Evolutionary conservation across 2,797 vertebrate species (phyloP).

Genomic region (Peromyscus aztecus): DNA sequence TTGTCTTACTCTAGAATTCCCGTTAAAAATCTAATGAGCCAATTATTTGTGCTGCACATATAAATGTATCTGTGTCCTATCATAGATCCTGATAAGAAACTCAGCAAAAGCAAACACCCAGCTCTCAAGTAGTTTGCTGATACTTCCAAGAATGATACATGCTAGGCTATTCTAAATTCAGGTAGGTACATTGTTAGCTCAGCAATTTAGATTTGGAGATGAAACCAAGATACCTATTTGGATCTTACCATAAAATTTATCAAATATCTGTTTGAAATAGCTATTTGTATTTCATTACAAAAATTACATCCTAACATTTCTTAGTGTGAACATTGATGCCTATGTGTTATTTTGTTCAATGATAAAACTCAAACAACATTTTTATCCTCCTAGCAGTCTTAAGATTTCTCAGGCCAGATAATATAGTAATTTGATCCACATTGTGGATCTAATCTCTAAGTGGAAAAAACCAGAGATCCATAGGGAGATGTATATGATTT

Average conservation of each 20-base stretch:
- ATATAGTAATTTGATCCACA: not conserved
- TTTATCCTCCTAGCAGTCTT: not conserved
- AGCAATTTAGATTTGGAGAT: constrained; percentile 2
- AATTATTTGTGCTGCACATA: not conserved
- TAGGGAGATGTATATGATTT: rapidly evolving
- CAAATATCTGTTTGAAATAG: not conserved
- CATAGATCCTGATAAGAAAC: not conserved
- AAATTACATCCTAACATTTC: constrained; percentile 10
- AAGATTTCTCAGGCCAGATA: not conserved
- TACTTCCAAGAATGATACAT: not conserved
- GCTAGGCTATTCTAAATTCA: not conserved
- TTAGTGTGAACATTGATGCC: not conserved
- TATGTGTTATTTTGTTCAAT: not conserved
- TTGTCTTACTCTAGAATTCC: not conserved
- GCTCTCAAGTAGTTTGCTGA: not conserved
- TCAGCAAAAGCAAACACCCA: not conserved
- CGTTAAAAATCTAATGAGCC: not conserved
- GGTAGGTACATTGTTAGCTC: constrained; percentile 4
- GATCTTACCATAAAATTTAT: constrained; percentile 4
- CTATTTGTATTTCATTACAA: not conserved
- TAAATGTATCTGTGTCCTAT: not conserved
- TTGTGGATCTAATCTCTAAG: not conserved
- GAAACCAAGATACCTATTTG: not conserved
- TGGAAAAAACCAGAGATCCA: not conserved
- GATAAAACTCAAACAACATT: not conserved